Evolutionary conservation across 1,140 invertebrate genomes (phyloP), one percentile per base, ranked within the genome.

Genomic region (Drosophila bocki): DNA sequence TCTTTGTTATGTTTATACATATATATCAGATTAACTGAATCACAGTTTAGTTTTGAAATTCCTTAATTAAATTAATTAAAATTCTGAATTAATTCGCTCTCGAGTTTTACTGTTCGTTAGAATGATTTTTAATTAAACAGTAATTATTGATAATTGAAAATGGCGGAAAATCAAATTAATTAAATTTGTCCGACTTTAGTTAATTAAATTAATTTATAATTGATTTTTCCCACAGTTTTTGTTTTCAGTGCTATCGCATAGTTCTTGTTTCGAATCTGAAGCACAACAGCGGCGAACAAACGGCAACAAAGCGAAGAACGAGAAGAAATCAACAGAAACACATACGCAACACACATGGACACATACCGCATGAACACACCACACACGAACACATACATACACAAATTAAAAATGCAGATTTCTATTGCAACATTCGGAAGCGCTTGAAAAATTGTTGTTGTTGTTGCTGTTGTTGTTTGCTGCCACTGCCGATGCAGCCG

Each of bases 351-450:
- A 62, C 45, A 60, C 53, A 39, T 33, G n/a, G 29, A 51, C 50
- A 60, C 42, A 57, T 19, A 57, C 41, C 59, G 51, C 22, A 64
- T 54, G 11, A 51, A 63, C 53, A 57, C 41, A 64, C 41, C 59
- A 48, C 13, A 47, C 41, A 17, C 15, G 6, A 9, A 22, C 33
- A 59, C n/a, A 65, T 15, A 59, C 32, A 37, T 48, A 65, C 22
- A 84, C 64, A 76, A 82, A 82, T 87, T 87, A 82, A 87, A 87
- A 86, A 86, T 86, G 79, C 79, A 82, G 83, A 86, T 87, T 87
- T 87, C 75, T 79, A 87, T 86, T 82, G 82, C 83, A 86, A 82
- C 74, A 82, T 80, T 85, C 82, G 82, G 78, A 85, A 82, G 79
- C 79, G 70, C 83, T 87, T 79, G 82, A 75, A 86, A 86, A 82